Base-by-base conservation (phyloP, 2,797 vertebrate species). In the Morus bassanus region DNA sequence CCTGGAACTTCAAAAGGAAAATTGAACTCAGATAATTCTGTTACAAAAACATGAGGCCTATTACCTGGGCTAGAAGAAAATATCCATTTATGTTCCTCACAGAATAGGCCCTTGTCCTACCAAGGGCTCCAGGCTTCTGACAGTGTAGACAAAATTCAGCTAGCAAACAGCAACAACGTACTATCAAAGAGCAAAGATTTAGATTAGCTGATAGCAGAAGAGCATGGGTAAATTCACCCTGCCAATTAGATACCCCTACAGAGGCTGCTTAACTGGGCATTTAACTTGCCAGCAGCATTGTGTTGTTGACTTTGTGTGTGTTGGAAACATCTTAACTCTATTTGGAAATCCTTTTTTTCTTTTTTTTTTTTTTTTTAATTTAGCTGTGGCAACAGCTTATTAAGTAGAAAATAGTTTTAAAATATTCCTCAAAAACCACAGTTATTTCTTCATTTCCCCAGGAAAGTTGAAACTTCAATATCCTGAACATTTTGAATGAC, bases 391-490 rank as follows among this genome's bases (percentile, higher is more conserved):
- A 94, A 72, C 31, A 51, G 2, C 15, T 78, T 65, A 75, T 73
- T 39, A 69, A 90, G 16, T 59, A 67, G 46, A 85, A 94, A 91
- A 85, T 63, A 31, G 45, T 85, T 91, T 78, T 18, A 17, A 94
- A 94, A 64, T 82, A 46, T 70, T 76, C 63, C 22, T 51, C 51
- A 79, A 45, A 91, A 95, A 79, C 39, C 67, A 59, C 67, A 91
- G 46, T 37, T 85, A 56, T 63, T 94, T 94, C 59, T 90, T 91
- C 61, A 63, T 82, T 93, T 91, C 70, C 85, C 39, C 37, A 61
- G 51, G 53, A 82, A 93, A 94, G n/a, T 2, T 91, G 63, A 95
- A 86, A 76, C 60, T 96, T 87, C 65, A 92, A 77, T 78, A 82
- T 35, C 51, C 77, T 80, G 85, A 93, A 68, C 7, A 24, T 35